phyloP scores from a whole-genome alignment of 2,113 vertebrate species.

The Tor tambroides region DNA sequence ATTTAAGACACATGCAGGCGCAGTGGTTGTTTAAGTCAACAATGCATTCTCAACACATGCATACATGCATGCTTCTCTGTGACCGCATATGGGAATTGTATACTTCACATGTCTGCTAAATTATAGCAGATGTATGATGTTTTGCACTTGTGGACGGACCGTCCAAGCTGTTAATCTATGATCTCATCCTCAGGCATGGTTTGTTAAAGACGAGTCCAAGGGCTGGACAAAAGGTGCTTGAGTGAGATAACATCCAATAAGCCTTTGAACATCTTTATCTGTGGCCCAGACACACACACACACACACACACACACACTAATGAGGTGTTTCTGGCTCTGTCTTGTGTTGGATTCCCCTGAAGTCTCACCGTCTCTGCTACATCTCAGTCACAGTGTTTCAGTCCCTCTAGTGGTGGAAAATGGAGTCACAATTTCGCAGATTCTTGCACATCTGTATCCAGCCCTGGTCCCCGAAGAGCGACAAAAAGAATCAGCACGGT shows the following conservation, averaged over 20 bases:
- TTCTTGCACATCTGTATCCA: not conserved
- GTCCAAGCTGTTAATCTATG: constrained; percentile 66
- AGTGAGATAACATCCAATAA: constrained; percentile 76
- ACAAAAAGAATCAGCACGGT: not conserved
- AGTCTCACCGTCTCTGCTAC: constrained; percentile 53
- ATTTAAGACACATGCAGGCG: constrained; percentile 62
- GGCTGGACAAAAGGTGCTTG: constrained; percentile 66
- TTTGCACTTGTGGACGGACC: constrained; percentile 60
- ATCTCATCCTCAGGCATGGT: constrained; percentile 41
- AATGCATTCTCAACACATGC: constrained; percentile 18
- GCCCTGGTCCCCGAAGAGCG: not conserved
- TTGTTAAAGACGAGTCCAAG: constrained; percentile 32
- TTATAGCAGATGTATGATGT: constrained; percentile 48
- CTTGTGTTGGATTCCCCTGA: constrained; percentile 57
- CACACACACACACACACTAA: constrained; percentile 22
- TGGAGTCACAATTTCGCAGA: not conserved
- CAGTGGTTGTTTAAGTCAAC: constrained; percentile 59
- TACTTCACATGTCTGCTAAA: constrained; percentile 41
- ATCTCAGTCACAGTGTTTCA: constrained; percentile 20
- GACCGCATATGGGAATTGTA: constrained; percentile 32
- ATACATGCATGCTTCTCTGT: not conserved
- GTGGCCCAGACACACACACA: constrained; percentile 53
- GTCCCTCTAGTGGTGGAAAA: constrained; percentile 51
- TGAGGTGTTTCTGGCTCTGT: constrained; percentile 44
- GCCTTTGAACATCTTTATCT: constrained; percentile 76